These are phyloP conservation scores for Samia ricini DNA, from an alignment of 1,140 invertebrate species.

Conservation along the genomic window DNA sequence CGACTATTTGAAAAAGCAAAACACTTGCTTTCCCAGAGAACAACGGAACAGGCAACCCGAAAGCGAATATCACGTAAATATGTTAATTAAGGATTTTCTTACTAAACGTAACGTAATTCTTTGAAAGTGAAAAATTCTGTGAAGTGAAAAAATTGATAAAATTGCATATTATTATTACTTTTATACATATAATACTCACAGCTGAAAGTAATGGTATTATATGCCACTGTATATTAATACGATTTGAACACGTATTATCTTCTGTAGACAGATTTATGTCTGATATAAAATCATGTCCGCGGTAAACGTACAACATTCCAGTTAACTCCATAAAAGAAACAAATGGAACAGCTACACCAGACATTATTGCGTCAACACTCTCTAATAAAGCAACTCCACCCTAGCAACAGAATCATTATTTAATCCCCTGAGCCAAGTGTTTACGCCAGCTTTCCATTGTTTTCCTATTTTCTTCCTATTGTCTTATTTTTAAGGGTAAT, in stretches of 20 bases:
- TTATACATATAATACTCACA: constrained; percentile 30
- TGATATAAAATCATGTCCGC: constrained; percentile 56
- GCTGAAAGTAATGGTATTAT: constrained; percentile 50
- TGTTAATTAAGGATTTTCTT: too few relatives aligned
- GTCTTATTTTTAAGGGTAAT: too few relatives aligned
- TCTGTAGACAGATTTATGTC: constrained; percentile 61
- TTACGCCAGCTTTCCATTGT: too few relatives aligned
- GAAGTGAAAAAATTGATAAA: background rate
- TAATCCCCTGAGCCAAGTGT: too few relatives aligned
- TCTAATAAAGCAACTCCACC: constrained; percentile 55
- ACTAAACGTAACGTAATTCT: too few relatives aligned
- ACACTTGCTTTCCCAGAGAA: too few relatives aligned
- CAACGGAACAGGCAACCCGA: too few relatives aligned
- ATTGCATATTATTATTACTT: background rate
- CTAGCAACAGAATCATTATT: constrained; percentile 29
- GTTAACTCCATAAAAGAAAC: constrained; percentile 50
- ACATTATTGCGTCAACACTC: constrained; percentile 52
- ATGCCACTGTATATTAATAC: constrained; percentile 52
- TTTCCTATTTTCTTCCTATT: too few relatives aligned
- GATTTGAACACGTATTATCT: constrained; percentile 54
- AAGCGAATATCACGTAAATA: too few relatives aligned
- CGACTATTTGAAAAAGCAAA: too few relatives aligned
- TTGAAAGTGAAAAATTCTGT: too few relatives aligned
- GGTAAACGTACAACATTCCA: constrained; percentile 53
- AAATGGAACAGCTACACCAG: constrained; percentile 42